These are phyloP conservation scores for Syritta pipiens DNA, from an alignment of 2,888 invertebrate genomes.

Conservation along the genomic window DNA sequence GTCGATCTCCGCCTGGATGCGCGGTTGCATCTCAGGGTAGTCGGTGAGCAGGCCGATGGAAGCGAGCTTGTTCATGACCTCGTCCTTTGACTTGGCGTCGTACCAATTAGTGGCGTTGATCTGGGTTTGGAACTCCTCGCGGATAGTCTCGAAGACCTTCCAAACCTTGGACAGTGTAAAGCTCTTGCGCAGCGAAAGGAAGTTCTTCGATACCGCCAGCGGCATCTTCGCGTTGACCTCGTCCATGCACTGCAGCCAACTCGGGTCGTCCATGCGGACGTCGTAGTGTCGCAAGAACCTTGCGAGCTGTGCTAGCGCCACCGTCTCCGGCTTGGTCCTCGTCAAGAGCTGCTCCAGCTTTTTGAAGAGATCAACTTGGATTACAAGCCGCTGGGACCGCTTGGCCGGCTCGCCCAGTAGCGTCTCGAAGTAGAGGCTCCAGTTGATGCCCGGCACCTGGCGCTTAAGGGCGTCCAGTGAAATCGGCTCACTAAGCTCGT, in stretches of 20 bases:
- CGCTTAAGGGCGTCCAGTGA: constrained; percentile 68
- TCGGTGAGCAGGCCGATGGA: constrained; percentile 71
- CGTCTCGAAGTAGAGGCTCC: constrained; percentile 71
- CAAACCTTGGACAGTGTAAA: background rate
- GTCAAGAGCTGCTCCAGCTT: constrained; percentile 68
- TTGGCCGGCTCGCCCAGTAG: constrained; percentile 70
- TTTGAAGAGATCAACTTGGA: constrained; percentile 71
- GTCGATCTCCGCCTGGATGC: constrained; percentile 16
- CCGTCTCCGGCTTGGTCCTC: constrained; percentile 57
- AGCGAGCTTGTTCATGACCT: constrained; percentile 70
- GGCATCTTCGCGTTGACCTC: constrained; percentile 43
- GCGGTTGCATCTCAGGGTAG: constrained; percentile 16
- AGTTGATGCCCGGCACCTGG: constrained; percentile 71
- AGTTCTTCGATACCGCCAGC: constrained; percentile 8
- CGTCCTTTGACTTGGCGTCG: constrained; percentile 64
- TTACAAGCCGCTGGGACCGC: constrained; percentile 72
- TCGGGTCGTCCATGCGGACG: constrained; percentile 70
- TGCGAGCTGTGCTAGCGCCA: constrained; percentile 74
- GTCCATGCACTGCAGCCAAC: constrained; percentile 49
- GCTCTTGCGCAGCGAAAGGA: constrained; percentile 8
- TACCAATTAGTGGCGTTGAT: constrained; percentile 50
- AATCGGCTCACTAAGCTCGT: constrained; percentile 73
- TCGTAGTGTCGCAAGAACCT: constrained; percentile 75
- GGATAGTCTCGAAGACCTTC: constrained; percentile 23
- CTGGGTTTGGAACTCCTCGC: constrained; percentile 12